phyloP scores from a whole-genome alignment of 2,797 vertebrate genomes.

The Simalia tracyae region DNA sequence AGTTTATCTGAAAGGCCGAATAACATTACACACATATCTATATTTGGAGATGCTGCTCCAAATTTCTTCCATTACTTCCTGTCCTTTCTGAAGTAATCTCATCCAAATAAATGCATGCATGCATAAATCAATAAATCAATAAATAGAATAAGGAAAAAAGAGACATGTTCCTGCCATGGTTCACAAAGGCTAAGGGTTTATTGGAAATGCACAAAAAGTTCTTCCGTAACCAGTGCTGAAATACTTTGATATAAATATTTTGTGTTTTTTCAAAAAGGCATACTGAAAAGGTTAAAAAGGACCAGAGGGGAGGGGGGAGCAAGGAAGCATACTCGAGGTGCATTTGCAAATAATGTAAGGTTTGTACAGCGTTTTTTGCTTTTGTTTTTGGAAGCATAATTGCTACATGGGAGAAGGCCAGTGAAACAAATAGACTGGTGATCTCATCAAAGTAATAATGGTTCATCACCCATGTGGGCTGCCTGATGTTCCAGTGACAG shows the following conservation, averaged over 20 bases:
- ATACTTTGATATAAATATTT: neutral
- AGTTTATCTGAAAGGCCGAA: neutral
- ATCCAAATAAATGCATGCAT: neutral
- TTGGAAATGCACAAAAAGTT: neutral
- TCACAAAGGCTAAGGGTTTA: neutral
- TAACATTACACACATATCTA: neutral
- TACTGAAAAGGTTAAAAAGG: neutral
- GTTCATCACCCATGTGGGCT: conserved; percentile 48
- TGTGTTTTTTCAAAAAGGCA: neutral
- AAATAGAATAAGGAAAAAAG: neutral
- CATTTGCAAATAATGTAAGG: conserved; percentile 7
- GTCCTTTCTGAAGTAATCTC: neutral
- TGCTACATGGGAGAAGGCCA: conserved; percentile 20
- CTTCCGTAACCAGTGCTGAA: neutral
- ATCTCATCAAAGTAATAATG: conserved; percentile 58
- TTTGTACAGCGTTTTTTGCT: neutral
- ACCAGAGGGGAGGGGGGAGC: too few species aligned
- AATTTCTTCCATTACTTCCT: neutral
- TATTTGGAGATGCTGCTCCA: too few species aligned
- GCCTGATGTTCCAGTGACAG: conserved; percentile 42
- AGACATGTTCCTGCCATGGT: too few species aligned
- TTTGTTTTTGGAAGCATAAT: neutral
- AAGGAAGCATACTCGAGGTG: neutral
- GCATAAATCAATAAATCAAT: too few species aligned
- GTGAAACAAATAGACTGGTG: conserved; percentile 55